Conservation (phyloP, 2,113 vertebrate genomes). For the Megaptera novaeangliae region DNA sequence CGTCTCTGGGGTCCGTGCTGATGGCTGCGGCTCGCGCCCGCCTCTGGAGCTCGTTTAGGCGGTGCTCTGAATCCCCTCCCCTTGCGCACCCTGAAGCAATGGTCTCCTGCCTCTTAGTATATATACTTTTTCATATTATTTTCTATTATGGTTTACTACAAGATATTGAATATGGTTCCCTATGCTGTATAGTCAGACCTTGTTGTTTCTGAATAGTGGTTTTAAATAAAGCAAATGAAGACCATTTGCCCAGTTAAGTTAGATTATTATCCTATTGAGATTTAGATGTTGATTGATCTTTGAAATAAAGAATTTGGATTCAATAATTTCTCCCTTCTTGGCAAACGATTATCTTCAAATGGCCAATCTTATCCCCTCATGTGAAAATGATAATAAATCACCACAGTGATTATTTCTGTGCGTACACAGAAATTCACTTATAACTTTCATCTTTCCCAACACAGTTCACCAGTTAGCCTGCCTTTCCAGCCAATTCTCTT, state of each 20-base stretch:
- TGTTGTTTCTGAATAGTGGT: not conserved
- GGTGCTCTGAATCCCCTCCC: too few species aligned
- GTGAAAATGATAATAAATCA: not conserved
- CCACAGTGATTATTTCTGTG: not conserved
- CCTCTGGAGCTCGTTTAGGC: too few species aligned
- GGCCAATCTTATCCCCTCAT: not conserved
- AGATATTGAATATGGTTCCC: too few species aligned
- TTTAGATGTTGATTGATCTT: not conserved
- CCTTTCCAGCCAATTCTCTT: not conserved
- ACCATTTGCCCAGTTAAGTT: not conserved
- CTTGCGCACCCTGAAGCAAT: too few species aligned
- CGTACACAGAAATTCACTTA: not conserved
- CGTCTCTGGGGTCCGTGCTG: rapidly evolving
- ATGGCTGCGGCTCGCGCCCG: too few species aligned
- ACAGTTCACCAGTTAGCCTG: not conserved
- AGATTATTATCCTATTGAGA: not conserved
- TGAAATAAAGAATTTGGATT: not conserved
- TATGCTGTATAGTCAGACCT: not conserved
- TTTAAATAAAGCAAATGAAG: not conserved
- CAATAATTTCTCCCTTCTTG: not conserved
- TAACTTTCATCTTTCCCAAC: not conserved
- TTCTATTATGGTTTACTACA: too few species aligned
- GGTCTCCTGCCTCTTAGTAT: too few species aligned
- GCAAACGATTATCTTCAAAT: not conserved
- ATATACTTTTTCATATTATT: too few species aligned